phyloP scores from a whole-genome alignment of 2,113 vertebrate species.

The Anthoscopus minutus region DNA sequence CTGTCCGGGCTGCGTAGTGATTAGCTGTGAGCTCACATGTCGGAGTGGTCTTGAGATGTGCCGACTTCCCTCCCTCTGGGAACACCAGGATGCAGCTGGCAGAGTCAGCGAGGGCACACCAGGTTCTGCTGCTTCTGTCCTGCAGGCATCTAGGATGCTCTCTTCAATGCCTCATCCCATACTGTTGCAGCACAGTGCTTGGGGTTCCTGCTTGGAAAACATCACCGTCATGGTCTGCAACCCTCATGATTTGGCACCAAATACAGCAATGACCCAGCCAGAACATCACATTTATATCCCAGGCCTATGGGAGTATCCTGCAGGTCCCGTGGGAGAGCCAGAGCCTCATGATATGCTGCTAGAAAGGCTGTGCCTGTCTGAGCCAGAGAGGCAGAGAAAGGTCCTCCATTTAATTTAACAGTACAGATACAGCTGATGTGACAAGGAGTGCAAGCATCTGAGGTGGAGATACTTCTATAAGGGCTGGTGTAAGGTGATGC shows the following conservation, averaged over 20 bases:
- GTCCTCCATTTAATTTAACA: background rate
- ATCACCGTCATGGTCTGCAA: rapidly evolving
- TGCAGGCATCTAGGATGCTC: background rate
- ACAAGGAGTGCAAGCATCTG: background rate
- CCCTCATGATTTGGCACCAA: background rate
- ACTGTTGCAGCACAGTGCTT: background rate
- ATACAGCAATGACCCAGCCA: background rate
- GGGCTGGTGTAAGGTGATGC: background rate
- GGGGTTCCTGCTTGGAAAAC: background rate
- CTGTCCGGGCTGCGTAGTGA: background rate
- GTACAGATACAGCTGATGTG: background rate
- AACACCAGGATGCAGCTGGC: rapidly evolving
- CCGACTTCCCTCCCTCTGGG: background rate
- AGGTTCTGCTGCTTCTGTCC: background rate
- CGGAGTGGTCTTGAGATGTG: rapidly evolving
- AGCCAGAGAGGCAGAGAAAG: background rate
- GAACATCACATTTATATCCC: background rate
- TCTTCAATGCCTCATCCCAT: rapidly evolving
- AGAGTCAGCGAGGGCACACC: rapidly evolving
- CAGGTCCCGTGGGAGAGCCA: background rate
- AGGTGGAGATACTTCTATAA: background rate
- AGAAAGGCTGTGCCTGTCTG: background rate
- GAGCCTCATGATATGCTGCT: background rate
- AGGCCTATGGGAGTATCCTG: background rate
- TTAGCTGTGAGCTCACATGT: background rate